Base-by-base conservation (phyloP, 92 coral and sea anemone genomes). In the Palythoa grandis region DNA sequence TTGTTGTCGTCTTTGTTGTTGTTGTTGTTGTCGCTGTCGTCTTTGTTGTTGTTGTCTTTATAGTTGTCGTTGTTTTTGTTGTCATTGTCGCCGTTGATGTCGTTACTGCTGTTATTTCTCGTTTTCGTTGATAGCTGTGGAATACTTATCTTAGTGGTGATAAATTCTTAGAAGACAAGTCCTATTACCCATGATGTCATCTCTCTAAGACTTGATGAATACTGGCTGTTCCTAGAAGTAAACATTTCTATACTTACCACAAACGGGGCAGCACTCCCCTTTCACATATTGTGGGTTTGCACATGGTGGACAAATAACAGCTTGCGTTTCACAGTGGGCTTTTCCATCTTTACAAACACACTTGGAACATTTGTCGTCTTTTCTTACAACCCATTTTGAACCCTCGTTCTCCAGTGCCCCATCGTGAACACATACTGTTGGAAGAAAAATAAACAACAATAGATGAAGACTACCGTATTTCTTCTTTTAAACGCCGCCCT, bases 191-290 rank as follows among this genome's bases (percentile, higher is more conserved):
- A 29, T 29, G 35, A 29, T 29, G 35, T 29, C 35, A 29, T 29
- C 35, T 29, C 35, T 29, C 35, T 29, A 29, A 29, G 35, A 29
- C 35, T 1, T 29, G 1, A 29, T 29, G 1, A 29, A 29, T 29
- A 29, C 35, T 20, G 23, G 13, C 10, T 25, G 47, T 24, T 25
- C 16, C 2, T 29, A 29, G 35, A 29, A 13, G 47, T 43, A 43
- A 43, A 43, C 50, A 25, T 11, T 11, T 8, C 38, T 3, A 22
- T 69, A 63, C 85, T 37, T 17, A 80, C 85, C 85, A 63, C 85
- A 80, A 39, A 65, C 53, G 60, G 85, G 85, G 29, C 85, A 80
- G 47, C 85, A 80, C 61, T 80, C 85, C 10, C 85, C 85, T 65
- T 80, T 80, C 25, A 65, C 52, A 14, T 65, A 48, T 7, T 11